Evolutionary conservation across 2,888 invertebrate genomes (phyloP).

Genomic region (Galeruca laticollis): DNA sequence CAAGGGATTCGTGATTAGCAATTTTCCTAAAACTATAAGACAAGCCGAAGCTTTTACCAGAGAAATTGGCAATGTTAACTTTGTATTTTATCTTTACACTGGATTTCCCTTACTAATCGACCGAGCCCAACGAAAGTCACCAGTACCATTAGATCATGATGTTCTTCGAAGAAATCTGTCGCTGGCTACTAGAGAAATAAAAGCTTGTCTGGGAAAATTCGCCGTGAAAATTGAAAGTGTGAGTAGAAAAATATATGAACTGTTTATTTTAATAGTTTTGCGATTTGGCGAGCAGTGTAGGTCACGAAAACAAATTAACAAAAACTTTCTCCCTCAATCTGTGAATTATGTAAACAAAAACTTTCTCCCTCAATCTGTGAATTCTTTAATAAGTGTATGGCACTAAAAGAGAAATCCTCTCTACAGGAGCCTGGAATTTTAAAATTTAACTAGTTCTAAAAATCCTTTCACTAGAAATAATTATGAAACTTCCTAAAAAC

Average conservation of each 20-base stretch:
- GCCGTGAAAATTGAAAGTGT: constrained; percentile 45
- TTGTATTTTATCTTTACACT: constrained; percentile 58
- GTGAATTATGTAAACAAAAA: too few species aligned
- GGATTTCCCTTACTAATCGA: constrained; percentile 53
- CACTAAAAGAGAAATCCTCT: too few species aligned
- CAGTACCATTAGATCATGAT: constrained; percentile 43
- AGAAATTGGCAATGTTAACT: constrained; percentile 59
- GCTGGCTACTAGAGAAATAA: constrained; percentile 54
- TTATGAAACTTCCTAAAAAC: too few species aligned
- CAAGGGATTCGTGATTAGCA: constrained; percentile 70
- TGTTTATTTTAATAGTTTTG: background rate
- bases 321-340: too few species aligned
- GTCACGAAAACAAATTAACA: too few species aligned
- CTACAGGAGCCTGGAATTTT: too few species aligned
- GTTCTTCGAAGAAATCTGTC: constrained; percentile 47
- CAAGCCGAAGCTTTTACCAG: constrained; percentile 60
- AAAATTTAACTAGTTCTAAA: too few species aligned
- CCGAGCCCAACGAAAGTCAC: constrained; percentile 42
- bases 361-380: too few species aligned
- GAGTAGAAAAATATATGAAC: constrained; percentile 19
- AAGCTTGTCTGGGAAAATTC: constrained; percentile 47
- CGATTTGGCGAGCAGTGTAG: too few species aligned
- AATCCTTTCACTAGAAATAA: too few species aligned
- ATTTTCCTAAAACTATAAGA: constrained; percentile 70
- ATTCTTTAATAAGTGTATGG: too few species aligned